These are phyloP conservation scores for Phrynocephalus vlangalii DNA, from an alignment of 2,797 vertebrate genomes.

Conservation along the genomic window DNA sequence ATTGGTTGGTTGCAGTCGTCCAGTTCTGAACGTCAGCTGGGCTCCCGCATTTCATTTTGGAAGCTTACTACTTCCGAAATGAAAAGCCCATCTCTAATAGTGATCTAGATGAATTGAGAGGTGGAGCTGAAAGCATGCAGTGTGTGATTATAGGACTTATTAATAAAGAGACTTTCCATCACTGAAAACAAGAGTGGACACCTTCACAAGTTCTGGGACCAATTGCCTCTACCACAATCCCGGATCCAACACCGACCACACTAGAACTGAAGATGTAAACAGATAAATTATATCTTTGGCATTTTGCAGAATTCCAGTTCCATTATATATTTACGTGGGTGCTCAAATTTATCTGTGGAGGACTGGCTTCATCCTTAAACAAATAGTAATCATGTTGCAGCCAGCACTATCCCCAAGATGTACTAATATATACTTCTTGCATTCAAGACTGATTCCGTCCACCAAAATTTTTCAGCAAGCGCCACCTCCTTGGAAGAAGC, in stretches of 20 bases:
- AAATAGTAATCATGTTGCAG: background rate
- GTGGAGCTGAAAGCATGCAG: constrained; percentile 46
- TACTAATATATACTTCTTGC: no score
- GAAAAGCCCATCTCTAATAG: background rate
- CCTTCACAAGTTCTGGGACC: no score
- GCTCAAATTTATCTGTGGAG: background rate
- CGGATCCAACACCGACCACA: no score
- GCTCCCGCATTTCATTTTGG: no score
- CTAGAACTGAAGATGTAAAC: no score
- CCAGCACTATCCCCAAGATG: background rate
- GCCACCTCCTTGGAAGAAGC: no score
- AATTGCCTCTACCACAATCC: no score
- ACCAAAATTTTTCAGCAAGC: background rate
- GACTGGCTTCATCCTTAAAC: background rate
- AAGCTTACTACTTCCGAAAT: no score
- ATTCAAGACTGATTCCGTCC: background rate
- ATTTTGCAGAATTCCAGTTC: background rate
- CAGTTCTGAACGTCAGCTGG: no score
- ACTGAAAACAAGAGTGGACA: background rate
- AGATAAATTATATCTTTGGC: no score
- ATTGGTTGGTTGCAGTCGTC: no score
- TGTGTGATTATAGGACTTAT: background rate
- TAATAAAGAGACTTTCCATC: background rate
- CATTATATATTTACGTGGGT: background rate
- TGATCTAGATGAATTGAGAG: constrained; percentile 24